Evolutionary conservation across 2,113 vertebrate genomes (phyloP).

Genomic region (Chauna torquata): DNA sequence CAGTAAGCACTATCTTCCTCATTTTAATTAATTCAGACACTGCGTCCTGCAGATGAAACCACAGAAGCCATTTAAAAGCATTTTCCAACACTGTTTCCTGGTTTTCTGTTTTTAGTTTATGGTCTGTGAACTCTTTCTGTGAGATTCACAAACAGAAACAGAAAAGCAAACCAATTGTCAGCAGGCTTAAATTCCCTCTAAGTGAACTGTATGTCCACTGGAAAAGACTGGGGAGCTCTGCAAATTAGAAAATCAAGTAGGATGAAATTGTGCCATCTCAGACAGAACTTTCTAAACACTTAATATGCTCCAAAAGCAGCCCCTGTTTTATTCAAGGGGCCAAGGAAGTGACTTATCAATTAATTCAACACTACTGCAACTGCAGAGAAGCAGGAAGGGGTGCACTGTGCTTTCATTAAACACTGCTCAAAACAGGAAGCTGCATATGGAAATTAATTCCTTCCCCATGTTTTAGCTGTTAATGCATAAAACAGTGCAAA

Average conservation of each 20-base stretch:
- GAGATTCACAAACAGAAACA: background rate
- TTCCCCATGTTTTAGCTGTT: background rate
- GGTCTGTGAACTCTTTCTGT: background rate
- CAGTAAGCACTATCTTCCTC: background rate
- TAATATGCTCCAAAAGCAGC: background rate
- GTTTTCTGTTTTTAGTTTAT: background rate
- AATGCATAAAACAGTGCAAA: conserved; percentile 23
- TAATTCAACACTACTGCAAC: background rate
- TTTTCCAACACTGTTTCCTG: background rate
- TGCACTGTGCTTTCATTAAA: background rate
- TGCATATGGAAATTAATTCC: background rate
- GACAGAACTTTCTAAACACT: background rate
- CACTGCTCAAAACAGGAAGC: background rate
- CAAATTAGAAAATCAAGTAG: background rate
- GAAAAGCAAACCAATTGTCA: background rate
- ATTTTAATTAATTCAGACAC: background rate
- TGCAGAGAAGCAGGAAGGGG: background rate
- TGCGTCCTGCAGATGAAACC: background rate
- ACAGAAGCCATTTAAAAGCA: background rate
- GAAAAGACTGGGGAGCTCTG: background rate
- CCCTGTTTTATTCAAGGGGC: background rate
- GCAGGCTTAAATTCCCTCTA: background rate
- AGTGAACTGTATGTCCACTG: background rate
- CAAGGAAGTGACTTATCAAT: background rate
- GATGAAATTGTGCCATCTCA: background rate